These are phyloP conservation scores for Musca domestica DNA, from an alignment of 1,140 invertebrate species.

Conservation along the genomic window DNA sequence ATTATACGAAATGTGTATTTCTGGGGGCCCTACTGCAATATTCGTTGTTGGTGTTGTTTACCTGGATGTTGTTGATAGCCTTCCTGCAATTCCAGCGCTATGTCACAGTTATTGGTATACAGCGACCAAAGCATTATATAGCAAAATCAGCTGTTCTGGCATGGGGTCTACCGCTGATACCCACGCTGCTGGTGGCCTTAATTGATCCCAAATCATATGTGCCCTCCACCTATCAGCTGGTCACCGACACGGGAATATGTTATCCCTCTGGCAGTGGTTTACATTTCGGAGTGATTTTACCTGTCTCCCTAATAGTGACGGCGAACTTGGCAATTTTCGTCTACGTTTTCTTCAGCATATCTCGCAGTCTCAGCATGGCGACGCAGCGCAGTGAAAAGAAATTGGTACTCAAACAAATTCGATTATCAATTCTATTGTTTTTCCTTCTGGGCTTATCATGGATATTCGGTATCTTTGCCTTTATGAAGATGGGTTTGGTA, in stretches of 20 bases:
- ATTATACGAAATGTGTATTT: conserved; percentile 50
- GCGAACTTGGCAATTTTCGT: conserved; percentile 60
- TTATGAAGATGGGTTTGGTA: conserved; percentile 55
- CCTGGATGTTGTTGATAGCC: conserved; percentile 67
- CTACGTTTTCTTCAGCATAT: conserved; percentile 60
- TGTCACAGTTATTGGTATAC: conserved; percentile 59
- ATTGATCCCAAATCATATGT: conserved; percentile 57
- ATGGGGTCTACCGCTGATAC: conserved; percentile 58
- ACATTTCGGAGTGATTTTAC: conserved; percentile 58
- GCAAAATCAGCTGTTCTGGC: conserved; percentile 57
- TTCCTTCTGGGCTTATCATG: conserved; percentile 64
- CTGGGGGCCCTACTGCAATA: conserved; percentile 62
- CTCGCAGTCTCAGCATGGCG: conserved; percentile 55
- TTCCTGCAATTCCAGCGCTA: conserved; percentile 64
- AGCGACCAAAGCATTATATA: conserved; percentile 56
- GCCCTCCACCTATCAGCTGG: conserved; percentile 37
- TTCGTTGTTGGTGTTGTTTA: conserved; percentile 62
- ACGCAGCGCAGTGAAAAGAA: conserved; percentile 54
- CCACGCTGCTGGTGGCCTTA: conserved; percentile 55
- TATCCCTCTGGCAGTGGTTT: conserved; percentile 61
- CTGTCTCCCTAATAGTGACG: conserved; percentile 57
- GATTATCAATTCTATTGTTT: conserved; percentile 62
- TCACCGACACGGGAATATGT: conserved; percentile 53
- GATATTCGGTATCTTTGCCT: conserved; percentile 62
- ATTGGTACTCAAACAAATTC: conserved; percentile 58